Base-by-base conservation (phyloP, 2,113 vertebrate genomes). In the Eulacestoma nigropectus region DNA sequence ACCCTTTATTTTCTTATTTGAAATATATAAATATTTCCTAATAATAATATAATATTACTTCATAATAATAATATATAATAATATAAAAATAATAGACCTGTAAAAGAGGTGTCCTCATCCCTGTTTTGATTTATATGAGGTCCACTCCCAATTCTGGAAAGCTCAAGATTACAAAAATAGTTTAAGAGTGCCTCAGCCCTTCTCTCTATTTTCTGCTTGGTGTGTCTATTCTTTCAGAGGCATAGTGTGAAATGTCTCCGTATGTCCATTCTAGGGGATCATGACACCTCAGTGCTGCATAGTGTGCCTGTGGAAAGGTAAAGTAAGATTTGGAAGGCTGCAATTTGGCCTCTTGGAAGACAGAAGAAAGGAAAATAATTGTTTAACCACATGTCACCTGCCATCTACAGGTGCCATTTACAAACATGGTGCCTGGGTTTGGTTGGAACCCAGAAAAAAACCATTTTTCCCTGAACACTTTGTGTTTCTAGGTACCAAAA, bases 401-500 rank as follows among this genome's bases (percentile, higher is more conserved):
- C 13, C 32, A n/a, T 67, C 77, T 82, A 44, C 23, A 73, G 22
- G 29, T 39, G 22, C 10, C 33, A 46, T 46, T 47, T 68, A 33
- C n/a, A 39, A 42, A 49, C 49, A 33, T 9, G 17, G 11, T 57
- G 14, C n/a, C 37, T 7, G 15, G 30, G 21, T 52, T 57, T 56
- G 13, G 22, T 25, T 18, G 29, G 18, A 86, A 69, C 35, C 13
- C 44, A 35, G 35, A 32, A 47, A 68, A 62, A 50, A 50, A 13
- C 16, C 26, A 12, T 49, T 78, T 82, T 63, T 44, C 21, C 27
- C 44, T 60, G 21, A 73, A 52, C 5, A 30, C 33, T 49, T n/a
- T 41, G 23, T 46, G 21, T n/a, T 94, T 96, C 19, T 93, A 99
- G 98, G 98, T 98, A 98, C 84, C 98, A 99, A 92, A 97, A 97